Percentiles rank a stretch among this genome's conserved stretches.
phyloP scores from a whole-genome alignment of 1,140 invertebrate genomes.

The Melipona quadrifasciata region DNA sequence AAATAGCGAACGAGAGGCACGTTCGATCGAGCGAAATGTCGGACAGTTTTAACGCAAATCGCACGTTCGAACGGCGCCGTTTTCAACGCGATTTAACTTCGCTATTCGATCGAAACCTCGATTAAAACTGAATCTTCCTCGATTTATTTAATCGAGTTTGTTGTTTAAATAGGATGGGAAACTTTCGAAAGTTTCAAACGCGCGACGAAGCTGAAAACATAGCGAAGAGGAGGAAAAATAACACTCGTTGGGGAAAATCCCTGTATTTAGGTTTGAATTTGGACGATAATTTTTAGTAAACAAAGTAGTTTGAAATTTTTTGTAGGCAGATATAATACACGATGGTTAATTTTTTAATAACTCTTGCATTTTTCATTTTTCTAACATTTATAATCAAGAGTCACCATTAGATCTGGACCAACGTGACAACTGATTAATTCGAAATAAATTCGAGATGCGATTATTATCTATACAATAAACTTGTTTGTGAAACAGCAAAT shows the following conservation, averaged over 20 bases:
- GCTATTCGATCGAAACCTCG: neutral
- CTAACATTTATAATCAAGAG: too few species aligned
- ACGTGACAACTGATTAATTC: too few species aligned
- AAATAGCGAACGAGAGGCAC: neutral
- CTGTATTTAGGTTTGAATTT: neutral
- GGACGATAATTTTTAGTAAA: neutral
- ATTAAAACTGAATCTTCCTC: neutral
- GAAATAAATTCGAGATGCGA: too few species aligned
- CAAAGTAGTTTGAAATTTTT: neutral
- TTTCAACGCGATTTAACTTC: constrained; percentile 2
- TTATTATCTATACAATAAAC: too few species aligned
- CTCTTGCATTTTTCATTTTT: too few species aligned
- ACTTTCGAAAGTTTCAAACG: neutral
- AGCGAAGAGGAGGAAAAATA: neutral
- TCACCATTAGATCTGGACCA: too few species aligned
- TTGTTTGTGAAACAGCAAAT: too few species aligned
- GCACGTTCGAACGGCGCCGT: neutral
- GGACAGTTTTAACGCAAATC: neutral
- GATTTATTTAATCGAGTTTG: neutral
- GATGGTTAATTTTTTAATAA: too few species aligned
- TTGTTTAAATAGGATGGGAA: neutral
- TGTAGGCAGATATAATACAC: too few species aligned
- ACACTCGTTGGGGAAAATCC: neutral
- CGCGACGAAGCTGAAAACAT: neutral
- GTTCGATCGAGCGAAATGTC: constrained; percentile 3